Base-by-base conservation (phyloP, 2,797 vertebrate genomes). In the Eulemur rubriventer region DNA sequence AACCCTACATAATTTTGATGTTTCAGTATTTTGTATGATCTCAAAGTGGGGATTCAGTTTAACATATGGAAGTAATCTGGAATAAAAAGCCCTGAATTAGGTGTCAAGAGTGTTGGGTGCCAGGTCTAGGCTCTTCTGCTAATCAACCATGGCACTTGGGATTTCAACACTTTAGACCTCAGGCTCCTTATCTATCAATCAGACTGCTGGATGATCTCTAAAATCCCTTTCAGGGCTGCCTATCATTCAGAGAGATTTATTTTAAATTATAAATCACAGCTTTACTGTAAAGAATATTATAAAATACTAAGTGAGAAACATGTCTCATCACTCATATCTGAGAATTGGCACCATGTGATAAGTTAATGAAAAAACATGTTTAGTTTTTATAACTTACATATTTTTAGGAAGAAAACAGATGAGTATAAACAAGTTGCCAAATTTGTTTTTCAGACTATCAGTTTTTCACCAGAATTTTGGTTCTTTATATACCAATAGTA, bases 231-330 rank as follows among this genome's bases (percentile, higher is more conserved):
- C 46, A 43, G 26, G 78, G 46, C 35, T 75, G 33, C 10, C 24
- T 57, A 41, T n/a, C 61, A 65, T 52, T 55, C 30, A 50, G 48
- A 78, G 52, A 43, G 20, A 63, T 46, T 89, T 67, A 90, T 91
- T 94, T 79, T 50, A 95, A 95, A 85, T 93, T 5, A 85, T 89
- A 89, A 93, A 83, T 50, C 24, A 61, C 28, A 70, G 35, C 11
- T 93, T 95, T 73, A 63, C 35, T 11, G 67, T 48, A 89, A 67
- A 82, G 38, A 91, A 48, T n/a, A 38, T 55, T 91, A 78, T 75
- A 89, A 95, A 96, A 57, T 59, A 89, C 46, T 50, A 73, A 78
- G 22, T 79, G 30, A 96, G 11, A 94, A 79, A 83, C 1, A 61
- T 13, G 30, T 50, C 61, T 86, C 55, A 24, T 22, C 80, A 35